These are phyloP conservation scores for Turritopsis dohrnii DNA, from an alignment of 30 jellyfish, hydroid and myxozoan species.

Conservation along the genomic window DNA sequence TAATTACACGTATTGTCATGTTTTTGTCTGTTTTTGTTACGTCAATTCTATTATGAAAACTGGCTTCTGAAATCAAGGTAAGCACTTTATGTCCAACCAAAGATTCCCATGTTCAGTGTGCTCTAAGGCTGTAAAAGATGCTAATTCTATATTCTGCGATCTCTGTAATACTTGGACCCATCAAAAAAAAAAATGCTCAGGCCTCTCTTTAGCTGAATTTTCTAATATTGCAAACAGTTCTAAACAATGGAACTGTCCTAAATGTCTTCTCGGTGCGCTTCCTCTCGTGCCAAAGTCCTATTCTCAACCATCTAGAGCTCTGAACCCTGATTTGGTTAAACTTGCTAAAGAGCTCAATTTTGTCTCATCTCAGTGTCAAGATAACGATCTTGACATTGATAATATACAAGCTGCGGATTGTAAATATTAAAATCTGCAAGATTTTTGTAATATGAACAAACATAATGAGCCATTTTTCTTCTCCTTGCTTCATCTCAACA, in stretches of 20 bases:
- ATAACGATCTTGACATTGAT: not conserved
- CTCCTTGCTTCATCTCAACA: conserved; percentile 8
- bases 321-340: conserved; percentile 3
- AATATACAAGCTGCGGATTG: conserved; percentile 11
- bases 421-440: not conserved
- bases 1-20: not conserved
- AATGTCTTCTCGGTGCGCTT: conserved; percentile 1
- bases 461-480: conserved; percentile 5
- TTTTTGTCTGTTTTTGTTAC: not conserved
- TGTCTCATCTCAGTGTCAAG: not conserved
- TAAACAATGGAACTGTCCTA: not conserved
- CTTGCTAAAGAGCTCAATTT: not conserved
- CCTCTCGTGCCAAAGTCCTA: conserved; percentile 11
- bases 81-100: not conserved
- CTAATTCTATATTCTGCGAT: conserved; percentile 1
- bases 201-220: conserved; percentile 10
- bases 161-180: conserved; percentile 4
- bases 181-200: conserved; percentile 1
- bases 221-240: not conserved
- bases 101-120: conserved; percentile 7
- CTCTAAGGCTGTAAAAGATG: not conserved
- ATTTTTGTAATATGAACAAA: not conserved
- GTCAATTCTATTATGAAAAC: too few relatives aligned
- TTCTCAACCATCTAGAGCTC: not conserved
- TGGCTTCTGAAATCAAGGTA: not conserved